These are phyloP conservation scores for Bradypus variegatus DNA, from an alignment of 2,797 vertebrate species.

Conservation along the genomic window DNA sequence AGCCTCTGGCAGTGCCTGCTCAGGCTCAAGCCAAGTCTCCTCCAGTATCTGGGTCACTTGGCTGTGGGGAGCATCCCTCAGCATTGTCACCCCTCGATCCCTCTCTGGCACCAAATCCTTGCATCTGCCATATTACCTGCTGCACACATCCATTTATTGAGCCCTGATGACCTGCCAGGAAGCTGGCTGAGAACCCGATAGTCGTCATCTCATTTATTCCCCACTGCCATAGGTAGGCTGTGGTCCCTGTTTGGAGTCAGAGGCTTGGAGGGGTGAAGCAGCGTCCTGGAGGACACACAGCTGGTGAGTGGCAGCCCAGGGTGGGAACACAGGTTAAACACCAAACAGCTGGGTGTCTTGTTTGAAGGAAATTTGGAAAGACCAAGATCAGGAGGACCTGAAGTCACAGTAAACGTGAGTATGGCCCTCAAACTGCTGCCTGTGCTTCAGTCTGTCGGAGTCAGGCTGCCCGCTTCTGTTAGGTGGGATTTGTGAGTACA, in stretches of 20 bases:
- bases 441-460: background rate
- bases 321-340: background rate
- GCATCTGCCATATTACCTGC: background rate
- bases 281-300: background rate
- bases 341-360: background rate
- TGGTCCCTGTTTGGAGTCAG: background rate
- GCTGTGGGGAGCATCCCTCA: background rate
- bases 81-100: background rate
- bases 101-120: background rate
- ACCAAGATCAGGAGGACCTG: background rate
- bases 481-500: background rate
- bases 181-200: background rate
- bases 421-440: background rate
- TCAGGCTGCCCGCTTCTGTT: background rate
- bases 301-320: background rate
- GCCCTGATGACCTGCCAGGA: background rate
- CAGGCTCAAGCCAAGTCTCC: background rate
- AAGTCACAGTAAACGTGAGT: background rate
- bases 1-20: background rate
- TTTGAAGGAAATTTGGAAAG: background rate
- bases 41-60: background rate
- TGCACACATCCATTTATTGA: background rate
- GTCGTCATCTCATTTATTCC: background rate
- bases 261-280: background rate
- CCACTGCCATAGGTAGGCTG: background rate